Evolutionary conservation across 2,113 vertebrate genomes (phyloP).

Genomic region (Xyrauchen texanus): DNA sequence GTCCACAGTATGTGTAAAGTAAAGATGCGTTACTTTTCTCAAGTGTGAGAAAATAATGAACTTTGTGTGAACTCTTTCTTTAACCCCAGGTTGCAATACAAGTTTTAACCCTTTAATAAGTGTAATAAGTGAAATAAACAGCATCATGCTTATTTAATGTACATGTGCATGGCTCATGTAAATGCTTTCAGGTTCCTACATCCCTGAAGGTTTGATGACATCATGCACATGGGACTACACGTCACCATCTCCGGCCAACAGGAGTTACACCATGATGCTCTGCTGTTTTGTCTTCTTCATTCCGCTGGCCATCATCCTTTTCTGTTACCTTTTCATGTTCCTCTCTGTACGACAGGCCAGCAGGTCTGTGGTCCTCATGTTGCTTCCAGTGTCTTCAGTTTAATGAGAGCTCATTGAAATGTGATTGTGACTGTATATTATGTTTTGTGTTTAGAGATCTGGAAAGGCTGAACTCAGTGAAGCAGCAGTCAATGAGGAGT

Average conservation of each 20-base stretch:
- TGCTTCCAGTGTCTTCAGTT: neutral
- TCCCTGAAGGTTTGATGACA: slow-evolving; percentile 90
- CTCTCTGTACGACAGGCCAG: slow-evolving; percentile 70
- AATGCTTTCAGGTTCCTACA: slow-evolving; percentile 80
- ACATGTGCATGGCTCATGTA: too few relatives aligned
- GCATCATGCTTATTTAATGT: too few relatives aligned
- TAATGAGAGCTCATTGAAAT: neutral
- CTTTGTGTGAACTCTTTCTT: too few relatives aligned
- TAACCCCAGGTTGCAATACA: too few relatives aligned
- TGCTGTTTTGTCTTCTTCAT: slow-evolving; percentile 94
- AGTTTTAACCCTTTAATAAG: too few relatives aligned
- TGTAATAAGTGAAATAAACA: too few relatives aligned
- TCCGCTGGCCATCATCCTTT: slow-evolving; percentile 84
- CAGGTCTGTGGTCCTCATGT: neutral
- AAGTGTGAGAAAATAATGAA: too few relatives aligned
- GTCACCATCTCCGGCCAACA: slow-evolving; percentile 81
- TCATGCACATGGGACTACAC: slow-evolving; percentile 94
- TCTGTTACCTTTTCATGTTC: slow-evolving; percentile 92
- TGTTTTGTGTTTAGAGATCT: slow-evolving; percentile 74
- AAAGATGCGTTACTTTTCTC: too few relatives aligned
- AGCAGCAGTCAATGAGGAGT: slow-evolving; percentile 78
- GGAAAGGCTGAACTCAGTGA: slow-evolving; percentile 69
- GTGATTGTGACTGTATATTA: neutral
- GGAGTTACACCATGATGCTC: slow-evolving; percentile 90
- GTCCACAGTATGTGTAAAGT: too few relatives aligned